Base-by-base conservation (phyloP, 2,113 vertebrate genomes). In the Phasianus colchicus region DNA sequence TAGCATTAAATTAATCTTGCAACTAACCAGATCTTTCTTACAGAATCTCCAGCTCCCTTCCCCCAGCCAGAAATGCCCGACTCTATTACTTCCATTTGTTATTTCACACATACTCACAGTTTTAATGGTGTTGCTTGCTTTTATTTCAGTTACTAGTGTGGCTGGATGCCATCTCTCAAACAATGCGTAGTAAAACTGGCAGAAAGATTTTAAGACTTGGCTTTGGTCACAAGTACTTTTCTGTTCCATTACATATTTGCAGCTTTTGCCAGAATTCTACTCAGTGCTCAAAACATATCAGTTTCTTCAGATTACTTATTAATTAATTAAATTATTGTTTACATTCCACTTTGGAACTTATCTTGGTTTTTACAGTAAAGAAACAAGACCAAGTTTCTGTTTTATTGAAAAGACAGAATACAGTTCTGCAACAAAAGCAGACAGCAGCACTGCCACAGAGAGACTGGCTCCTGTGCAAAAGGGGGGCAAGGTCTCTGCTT, bases 251-350 rank as follows among this genome's bases (percentile, higher is more conserved):
- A 92, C 52, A 86, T 42, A 43, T 43, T 74, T 64, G 25, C 58
- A 79, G 25, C 16, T 84, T 74, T 88, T 85, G 82, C 90, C 83
- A 87, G 74, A 83, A 86, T 55, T 43, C 76, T 30, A 66, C 61
- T 92, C 55, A 83, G 11, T 84, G 95, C 86, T 70, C 83, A 77
- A 89, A 76, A 43, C 60, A 45, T 95, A 96, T 79, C 83, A 66
- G 50, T 88, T 83, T 91, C 89, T 91, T 94, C 79, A 91, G 86
- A 79, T 92, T 66, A 71, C 47, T 89, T 83, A 96, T 77, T 87
- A 94, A 96, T 92, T 93, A 88, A 88, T 90, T 94, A 90, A 89
- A 88, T 85, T 96, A 92, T 78, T 81, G 60, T 93, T 89, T 95
- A 64, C 58, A 89, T 90, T 93, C 71, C 47, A 88, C 81, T 93